Conservation (phyloP, 2,888 invertebrate species). For the Molanna angustata region DNA sequence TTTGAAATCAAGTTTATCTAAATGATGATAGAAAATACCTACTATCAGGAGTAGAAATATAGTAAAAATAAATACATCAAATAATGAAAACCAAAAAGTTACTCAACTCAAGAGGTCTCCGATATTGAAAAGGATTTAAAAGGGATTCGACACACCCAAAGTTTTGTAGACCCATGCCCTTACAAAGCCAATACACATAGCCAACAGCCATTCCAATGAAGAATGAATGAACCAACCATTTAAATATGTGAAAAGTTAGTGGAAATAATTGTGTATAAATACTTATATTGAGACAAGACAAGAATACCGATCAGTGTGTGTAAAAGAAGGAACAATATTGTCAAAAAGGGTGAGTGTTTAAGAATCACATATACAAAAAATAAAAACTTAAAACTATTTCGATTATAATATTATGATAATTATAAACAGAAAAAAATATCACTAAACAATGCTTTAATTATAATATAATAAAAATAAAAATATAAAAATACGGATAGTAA, state of each 20-base stretch:
- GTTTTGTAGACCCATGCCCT: conserved; percentile 8
- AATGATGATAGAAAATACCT: too few relatives aligned
- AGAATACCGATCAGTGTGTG: conserved; percentile 3
- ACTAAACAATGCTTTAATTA: conserved; percentile 8
- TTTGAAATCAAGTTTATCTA: too few relatives aligned
- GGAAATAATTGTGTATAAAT: too few relatives aligned
- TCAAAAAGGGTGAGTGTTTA: background rate
- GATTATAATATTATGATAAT: too few relatives aligned
- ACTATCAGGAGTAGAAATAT: too few relatives aligned
- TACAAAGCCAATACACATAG: conserved; percentile 5
- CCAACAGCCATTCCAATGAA: background rate
- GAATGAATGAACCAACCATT: background rate
- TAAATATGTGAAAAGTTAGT: background rate
- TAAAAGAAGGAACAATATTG: background rate
- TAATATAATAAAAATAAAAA: conserved; percentile 3
- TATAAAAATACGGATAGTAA: conserved; percentile 8
- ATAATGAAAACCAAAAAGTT: too few relatives aligned
- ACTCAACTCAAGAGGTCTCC: too few relatives aligned
- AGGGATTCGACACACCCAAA: background rate
- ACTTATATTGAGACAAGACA: too few relatives aligned
- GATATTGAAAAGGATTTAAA: too few relatives aligned
- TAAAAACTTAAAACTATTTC: conserved; percentile 10
- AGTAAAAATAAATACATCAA: too few relatives aligned
- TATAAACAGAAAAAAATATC: too few relatives aligned
- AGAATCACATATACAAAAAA: conserved; percentile 5